Base-by-base conservation (phyloP, 2,797 vertebrate species). In the Spinus olivaceus region DNA sequence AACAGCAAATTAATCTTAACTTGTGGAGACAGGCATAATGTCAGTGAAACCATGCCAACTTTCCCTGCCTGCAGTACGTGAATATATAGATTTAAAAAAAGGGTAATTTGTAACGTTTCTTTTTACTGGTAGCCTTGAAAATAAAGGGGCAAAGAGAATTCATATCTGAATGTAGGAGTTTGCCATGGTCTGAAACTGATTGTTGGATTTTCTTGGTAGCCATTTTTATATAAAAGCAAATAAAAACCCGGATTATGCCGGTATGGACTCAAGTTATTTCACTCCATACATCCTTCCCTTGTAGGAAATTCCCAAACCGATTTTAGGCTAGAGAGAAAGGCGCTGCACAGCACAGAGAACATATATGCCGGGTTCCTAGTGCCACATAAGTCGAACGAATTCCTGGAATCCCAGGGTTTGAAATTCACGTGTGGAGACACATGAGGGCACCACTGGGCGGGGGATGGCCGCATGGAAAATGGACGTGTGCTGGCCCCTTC, bases 361-460 rank as follows among this genome's bases (percentile, higher is more conserved):
- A 54, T 1, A 0, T 23, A 10, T 2, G 8, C n/a, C 28, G 27
- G 8, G 33, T 60, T 76, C 57, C 53, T 21, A 25, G n/a, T 2
- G 13, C 25, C 56, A 10, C 1, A 0, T 19, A 30, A 86, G 2
- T 10, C 1, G 0, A 56, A 59, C 10, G 12, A 80, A 78, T 67
- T 71, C 73, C 65, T 46, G 65, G 69, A 73, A 93, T 77, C 71
- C 49, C 37, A 17, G 1, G 1, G 57, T 91, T 81, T 94, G 94
- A 96, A 91, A 82, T 96, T 92, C 56, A 91, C 20, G 9, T 39
- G 71, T 39, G 81, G 74, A 85, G 89, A 94, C 95, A 87, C 94
- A 71, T 39, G 92, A 86, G 86, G 96, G 94, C 95, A 95, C 94
- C 64, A 87, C 86, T 93, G 86, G 90, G 86, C 1, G 92, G 35